Evolutionary conservation across 2,113 vertebrate species (phyloP).

Genomic region (Myotis lucifugus): DNA sequence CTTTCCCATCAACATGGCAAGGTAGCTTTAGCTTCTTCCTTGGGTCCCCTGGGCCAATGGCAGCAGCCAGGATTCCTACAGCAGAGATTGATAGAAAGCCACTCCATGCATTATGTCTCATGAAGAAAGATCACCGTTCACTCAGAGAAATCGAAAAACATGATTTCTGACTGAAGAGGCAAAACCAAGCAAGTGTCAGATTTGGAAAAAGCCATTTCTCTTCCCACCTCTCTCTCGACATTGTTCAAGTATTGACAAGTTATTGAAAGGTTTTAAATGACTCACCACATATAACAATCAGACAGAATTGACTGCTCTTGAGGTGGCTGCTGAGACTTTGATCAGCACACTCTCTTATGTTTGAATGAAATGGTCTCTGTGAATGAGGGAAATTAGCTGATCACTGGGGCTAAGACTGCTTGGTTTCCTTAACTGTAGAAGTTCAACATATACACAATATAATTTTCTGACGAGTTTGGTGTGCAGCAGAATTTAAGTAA

Average conservation of each 20-base stretch:
- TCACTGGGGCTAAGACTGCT: neutral
- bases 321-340: neutral
- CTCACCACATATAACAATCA: neutral
- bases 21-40: neutral
- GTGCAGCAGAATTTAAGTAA: too few relatives aligned
- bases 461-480: neutral
- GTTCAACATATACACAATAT: neutral
- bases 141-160: neutral
- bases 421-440: neutral
- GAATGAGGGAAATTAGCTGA: neutral
- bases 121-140: neutral
- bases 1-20: neutral
- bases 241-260: neutral
- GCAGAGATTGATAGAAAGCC: neutral
- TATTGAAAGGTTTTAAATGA: neutral
- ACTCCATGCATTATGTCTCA: neutral
- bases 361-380: neutral
- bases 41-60: neutral
- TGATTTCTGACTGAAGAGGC: neutral
- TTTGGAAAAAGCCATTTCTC: neutral
- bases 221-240: neutral
- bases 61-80: neutral
- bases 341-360: neutral
- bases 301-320: neutral
- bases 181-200: conserved; percentile 4